Conservation (phyloP, 2,113 vertebrate species). For the human (Homo sapiens) region DNA sequence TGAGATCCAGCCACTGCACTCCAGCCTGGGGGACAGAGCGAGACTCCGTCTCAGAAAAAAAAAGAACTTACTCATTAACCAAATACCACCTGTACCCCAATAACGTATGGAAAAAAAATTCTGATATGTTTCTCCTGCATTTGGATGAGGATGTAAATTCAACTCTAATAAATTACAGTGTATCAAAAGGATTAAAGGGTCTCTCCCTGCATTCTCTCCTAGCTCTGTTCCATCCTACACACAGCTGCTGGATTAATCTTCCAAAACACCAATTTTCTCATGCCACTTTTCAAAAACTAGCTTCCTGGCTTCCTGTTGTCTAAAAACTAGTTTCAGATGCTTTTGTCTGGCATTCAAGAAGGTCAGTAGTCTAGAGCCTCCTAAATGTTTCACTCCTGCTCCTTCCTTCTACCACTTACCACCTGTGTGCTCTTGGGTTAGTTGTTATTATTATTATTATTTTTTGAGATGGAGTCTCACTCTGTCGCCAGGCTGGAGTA, state of each 20-base stretch:
- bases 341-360: not conserved
- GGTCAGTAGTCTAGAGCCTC: not conserved
- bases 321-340: not conserved
- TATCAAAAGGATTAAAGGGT: not conserved
- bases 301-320: not conserved
- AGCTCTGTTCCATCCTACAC: not conserved
- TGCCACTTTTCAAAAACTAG: not conserved
- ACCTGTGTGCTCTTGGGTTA: not conserved
- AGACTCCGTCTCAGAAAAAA: no score
- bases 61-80: no score
- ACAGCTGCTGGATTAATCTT: slow-evolving; percentile 52
- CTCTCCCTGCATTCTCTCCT: not conserved
- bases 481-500: no score
- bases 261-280: slow-evolving; percentile 54
- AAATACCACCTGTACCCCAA: no score
- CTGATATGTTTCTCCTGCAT: not conserved
- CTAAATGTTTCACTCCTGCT: not conserved
- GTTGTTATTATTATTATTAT: not conserved
- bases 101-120: not conserved
- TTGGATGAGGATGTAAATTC: not conserved
- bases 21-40: no score
- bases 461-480: no score
- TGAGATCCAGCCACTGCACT: no score
- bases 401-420: not conserved
- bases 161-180: slow-evolving; percentile 20